Evolutionary conservation across 2,888 invertebrate genomes (phyloP).

Genomic region (Cartodere bifasciata): DNA sequence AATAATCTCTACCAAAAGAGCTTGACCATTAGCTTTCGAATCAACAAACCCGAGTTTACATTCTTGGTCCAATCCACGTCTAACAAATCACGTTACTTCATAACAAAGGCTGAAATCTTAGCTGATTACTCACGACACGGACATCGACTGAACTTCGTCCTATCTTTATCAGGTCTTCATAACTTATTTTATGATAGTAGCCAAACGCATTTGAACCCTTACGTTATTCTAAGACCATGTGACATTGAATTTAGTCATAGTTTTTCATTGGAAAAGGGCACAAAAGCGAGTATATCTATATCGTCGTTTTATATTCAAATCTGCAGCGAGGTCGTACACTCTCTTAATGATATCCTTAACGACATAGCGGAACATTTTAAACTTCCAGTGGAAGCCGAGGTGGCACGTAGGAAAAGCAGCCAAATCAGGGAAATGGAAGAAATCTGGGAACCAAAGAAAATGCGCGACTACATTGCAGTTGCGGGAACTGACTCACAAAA

Average conservation of each 20-base stretch:
- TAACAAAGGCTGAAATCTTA: conserved; percentile 56
- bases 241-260: conserved; percentile 55
- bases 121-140: conserved; percentile 57
- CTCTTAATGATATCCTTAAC: conserved; percentile 44
- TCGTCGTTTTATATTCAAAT: conserved; percentile 59
- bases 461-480: conserved; percentile 30
- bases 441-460: conserved; percentile 59
- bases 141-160: conserved; percentile 49
- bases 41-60: conserved; percentile 67
- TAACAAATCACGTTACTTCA: conserved; percentile 37
- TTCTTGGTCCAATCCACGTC: conserved; percentile 55
- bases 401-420: conserved; percentile 9
- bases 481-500: conserved; percentile 6
- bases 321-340: conserved; percentile 60
- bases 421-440: conserved; percentile 40
- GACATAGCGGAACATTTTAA: conserved; percentile 35
- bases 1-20: conserved; percentile 28
- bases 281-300: conserved; percentile 50
- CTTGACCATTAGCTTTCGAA: conserved; percentile 55
- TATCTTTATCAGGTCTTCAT: conserved; percentile 47
- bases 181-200: conserved; percentile 33
- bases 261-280: conserved; percentile 51
- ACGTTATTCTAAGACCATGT: conserved; percentile 52
- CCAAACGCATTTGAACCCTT: conserved; percentile 34
- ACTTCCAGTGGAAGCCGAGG: conserved; percentile 26